Evolutionary conservation across 35 echinoderm and acorn worm genomes (phyloP).

Genomic region (Patiria miniata): DNA sequence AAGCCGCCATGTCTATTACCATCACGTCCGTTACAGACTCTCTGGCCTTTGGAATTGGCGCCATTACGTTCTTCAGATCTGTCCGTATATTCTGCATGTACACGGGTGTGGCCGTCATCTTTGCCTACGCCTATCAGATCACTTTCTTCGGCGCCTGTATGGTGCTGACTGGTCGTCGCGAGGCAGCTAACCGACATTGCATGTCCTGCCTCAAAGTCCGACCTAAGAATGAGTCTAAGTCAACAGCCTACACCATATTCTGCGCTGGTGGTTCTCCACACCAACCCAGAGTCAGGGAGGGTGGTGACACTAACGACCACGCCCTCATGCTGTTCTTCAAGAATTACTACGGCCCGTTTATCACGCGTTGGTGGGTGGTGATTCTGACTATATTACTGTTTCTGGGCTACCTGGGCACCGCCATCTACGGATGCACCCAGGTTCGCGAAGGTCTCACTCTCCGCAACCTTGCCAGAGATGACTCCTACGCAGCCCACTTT

Average conservation of each 20-base stretch:
- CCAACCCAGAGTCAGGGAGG: background rate
- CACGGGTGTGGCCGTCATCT: conserved; percentile 82
- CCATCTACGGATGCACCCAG: conserved; percentile 56
- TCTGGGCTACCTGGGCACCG: conserved; percentile 51
- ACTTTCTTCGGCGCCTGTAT: conserved; percentile 93
- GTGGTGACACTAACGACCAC: conserved; percentile 40
- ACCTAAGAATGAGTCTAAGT: conserved; percentile 52
- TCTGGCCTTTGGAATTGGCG: conserved; percentile 78
- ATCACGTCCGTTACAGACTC: conserved; percentile 92
- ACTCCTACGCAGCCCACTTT: conserved; percentile 60
- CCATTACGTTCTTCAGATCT: conserved; percentile 72
- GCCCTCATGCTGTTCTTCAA: conserved; percentile 81
- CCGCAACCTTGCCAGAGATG: conserved; percentile 63
- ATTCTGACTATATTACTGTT: conserved; percentile 44
- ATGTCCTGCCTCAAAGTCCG: conserved; percentile 71
- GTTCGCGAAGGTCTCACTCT: conserved; percentile 75
- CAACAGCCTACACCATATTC: conserved; percentile 70
- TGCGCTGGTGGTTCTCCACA: conserved; percentile 77
- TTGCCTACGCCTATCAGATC: conserved; percentile 83
- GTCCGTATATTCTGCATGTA: conserved; percentile 92
- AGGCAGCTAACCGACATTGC: conserved; percentile 73
- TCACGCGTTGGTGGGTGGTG: conserved; percentile 55
- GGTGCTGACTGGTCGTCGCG: conserved; percentile 68
- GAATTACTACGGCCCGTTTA: conserved; percentile 70
- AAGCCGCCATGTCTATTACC: conserved; percentile 97